Conservation (phyloP, 53 echinoderm and acorn worm genomes). For the Luidia sarsii region DNA sequence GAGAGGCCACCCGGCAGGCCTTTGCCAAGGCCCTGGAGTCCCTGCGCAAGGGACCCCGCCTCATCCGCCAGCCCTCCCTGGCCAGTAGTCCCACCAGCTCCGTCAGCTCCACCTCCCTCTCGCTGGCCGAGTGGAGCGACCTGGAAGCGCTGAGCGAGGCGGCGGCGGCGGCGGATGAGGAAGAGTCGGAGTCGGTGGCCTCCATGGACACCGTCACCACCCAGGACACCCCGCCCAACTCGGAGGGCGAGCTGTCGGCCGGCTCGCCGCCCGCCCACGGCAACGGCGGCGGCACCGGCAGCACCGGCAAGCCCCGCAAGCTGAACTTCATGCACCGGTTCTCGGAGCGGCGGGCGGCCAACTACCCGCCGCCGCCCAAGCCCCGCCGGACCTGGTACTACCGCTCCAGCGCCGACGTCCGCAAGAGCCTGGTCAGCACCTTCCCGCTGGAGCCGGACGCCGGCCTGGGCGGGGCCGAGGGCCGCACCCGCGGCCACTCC, state of each 20-base stretch:
- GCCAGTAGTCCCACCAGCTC: slow-evolving; percentile 79
- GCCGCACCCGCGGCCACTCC: slow-evolving; percentile 11
- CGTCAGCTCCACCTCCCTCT: slow-evolving; percentile 57
- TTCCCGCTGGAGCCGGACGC: slow-evolving; percentile 60
- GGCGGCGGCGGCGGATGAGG: slow-evolving; percentile 59
- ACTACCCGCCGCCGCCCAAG: slow-evolving; percentile 71
- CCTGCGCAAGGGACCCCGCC: slow-evolving; percentile 41
- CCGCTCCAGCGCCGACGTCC: slow-evolving; percentile 86
- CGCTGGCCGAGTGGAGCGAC: slow-evolving; percentile 70
- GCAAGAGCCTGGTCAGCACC: slow-evolving; percentile 78
- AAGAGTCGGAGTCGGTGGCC: slow-evolving; percentile 61
- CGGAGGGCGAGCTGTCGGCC: slow-evolving; percentile 22
- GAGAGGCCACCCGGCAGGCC: slow-evolving; percentile 29
- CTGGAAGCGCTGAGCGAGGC: slow-evolving; percentile 68
- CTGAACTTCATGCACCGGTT: slow-evolving; percentile 30
- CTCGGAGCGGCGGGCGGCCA: slow-evolving; percentile 41
- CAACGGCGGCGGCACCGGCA: no score
- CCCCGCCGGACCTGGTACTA: slow-evolving; percentile 97
- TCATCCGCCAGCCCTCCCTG: slow-evolving; percentile 45
- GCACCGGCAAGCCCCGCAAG: slow-evolving; percentile 31
- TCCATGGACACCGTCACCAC: slow-evolving; percentile 72
- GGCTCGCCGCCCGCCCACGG: no score
- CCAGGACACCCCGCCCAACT: slow-evolving; percentile 55
- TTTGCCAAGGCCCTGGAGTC: slow-evolving; percentile 15
- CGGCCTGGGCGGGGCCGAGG: slow-evolving; percentile 32